Percentiles rank a stretch among this genome's conserved stretches.
phyloP scores from a whole-genome alignment of 2,113 vertebrate species.

The Lagopus leucura region DNA sequence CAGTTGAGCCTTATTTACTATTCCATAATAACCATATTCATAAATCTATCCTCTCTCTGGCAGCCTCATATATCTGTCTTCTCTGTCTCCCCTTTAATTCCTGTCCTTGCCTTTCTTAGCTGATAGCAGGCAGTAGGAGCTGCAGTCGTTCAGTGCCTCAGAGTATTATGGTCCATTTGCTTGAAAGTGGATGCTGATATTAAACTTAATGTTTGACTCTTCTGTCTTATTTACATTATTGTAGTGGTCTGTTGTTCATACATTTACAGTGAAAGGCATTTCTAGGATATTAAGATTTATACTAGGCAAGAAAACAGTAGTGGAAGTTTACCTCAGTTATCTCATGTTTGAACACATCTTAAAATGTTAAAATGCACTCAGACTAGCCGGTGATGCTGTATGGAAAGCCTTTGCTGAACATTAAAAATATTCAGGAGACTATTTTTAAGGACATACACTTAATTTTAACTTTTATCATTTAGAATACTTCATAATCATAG shows the following conservation, averaged over 20 bases:
- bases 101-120: not conserved
- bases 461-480: not conserved
- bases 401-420: not conserved
- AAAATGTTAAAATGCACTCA: conserved; percentile 36
- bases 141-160: not conserved
- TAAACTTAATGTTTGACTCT: conserved; percentile 51
- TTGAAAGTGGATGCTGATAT: not conserved
- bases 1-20: conserved; percentile 59
- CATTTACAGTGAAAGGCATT: conserved; percentile 14
- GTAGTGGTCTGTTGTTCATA: conserved; percentile 28
- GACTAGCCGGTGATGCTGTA: not conserved
- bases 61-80: conserved; percentile 39
- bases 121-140: not conserved
- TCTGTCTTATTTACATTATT: conserved; percentile 55
- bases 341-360: conserved; percentile 26
- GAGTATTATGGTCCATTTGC: conserved; percentile 40
- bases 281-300: conserved; percentile 50
- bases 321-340: conserved; percentile 15
- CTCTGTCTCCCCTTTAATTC: conserved; percentile 16
- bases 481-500: not conserved
- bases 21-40: conserved; percentile 65
- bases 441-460: not conserved
- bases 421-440: not conserved
- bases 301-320: not conserved
- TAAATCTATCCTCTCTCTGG: conserved; percentile 55